These are phyloP conservation scores for Aradophagus sp. DNA, from an alignment of 1,140 invertebrate genomes.

Conservation along the genomic window DNA sequence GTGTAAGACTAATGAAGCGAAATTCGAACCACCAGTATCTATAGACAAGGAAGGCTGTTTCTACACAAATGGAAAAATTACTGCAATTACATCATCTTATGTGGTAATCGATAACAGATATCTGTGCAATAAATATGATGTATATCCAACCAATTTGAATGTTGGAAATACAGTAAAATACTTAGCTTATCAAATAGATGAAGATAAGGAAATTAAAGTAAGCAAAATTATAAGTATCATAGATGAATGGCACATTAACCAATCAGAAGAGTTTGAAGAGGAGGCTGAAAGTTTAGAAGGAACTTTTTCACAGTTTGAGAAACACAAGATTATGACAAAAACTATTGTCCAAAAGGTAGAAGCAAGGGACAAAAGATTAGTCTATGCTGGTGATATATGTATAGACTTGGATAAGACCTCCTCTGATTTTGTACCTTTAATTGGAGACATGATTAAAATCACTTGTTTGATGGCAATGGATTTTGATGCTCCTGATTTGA, in stretches of 20 bases:
- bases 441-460: slow-evolving; percentile 81
- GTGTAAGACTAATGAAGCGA: neutral
- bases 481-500: slow-evolving; percentile 71
- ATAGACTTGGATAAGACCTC: slow-evolving; percentile 77
- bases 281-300: neutral
- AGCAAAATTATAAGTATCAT: slow-evolving; percentile 60
- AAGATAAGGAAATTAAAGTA: slow-evolving; percentile 59
- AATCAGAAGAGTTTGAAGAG: slow-evolving; percentile 1
- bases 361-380: slow-evolving; percentile 71
- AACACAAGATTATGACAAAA: slow-evolving; percentile 37
- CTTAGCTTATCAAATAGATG: slow-evolving; percentile 50
- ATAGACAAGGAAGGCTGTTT: slow-evolving; percentile 55
- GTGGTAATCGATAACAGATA: slow-evolving; percentile 65
- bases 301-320: slow-evolving; percentile 4
- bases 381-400: slow-evolving; percentile 73
- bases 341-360: slow-evolving; percentile 72
- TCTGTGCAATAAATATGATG: slow-evolving; percentile 56
- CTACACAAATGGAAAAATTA: slow-evolving; percentile 62
- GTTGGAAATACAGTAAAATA: slow-evolving; percentile 64
- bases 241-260: slow-evolving; percentile 54
- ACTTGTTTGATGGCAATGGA: slow-evolving; percentile 76
- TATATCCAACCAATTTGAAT: slow-evolving; percentile 34
- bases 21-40: neutral
- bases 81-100: slow-evolving; percentile 40
- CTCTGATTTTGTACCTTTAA: slow-evolving; percentile 74